phyloP scores from a whole-genome alignment of 1,140 invertebrate species.

The Danaus melanippus region DNA sequence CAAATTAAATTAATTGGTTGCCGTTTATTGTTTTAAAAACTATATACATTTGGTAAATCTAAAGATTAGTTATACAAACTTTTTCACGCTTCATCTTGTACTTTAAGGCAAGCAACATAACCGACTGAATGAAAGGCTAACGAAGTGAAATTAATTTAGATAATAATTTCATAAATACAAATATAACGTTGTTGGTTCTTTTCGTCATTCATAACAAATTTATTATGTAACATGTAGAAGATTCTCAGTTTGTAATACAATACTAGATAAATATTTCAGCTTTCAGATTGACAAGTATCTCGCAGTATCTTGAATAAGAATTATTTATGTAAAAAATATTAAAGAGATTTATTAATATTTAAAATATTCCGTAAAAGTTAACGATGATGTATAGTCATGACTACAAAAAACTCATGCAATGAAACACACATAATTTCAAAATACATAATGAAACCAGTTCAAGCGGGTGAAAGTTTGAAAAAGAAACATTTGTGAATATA shows the following conservation, averaged over 20 bases:
- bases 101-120: conserved; percentile 17
- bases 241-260: too few species aligned
- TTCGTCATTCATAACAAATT: conserved; percentile 1
- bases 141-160: conserved; percentile 58
- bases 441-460: conserved; percentile 18
- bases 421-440: conserved; percentile 7
- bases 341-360: too few species aligned
- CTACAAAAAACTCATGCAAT: not conserved
- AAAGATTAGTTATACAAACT: not conserved
- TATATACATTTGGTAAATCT: too few species aligned
- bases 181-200: conserved; percentile 27
- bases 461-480: conserved; percentile 43
- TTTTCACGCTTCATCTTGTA: conserved; percentile 17
- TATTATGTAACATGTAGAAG: too few species aligned
- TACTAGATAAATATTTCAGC: too few species aligned
- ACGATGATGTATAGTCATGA: too few species aligned
- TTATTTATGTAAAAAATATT: too few species aligned
- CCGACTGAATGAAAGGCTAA: conserved; percentile 51
- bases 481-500: conserved; percentile 32
- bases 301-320: too few species aligned
- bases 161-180: conserved; percentile 41
- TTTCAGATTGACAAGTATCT: too few species aligned
- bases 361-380: too few species aligned
- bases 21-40: too few species aligned
- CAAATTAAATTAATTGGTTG: too few species aligned